Conservation (phyloP, 1,140 invertebrate species). For the Phenacoccus solenopsis region DNA sequence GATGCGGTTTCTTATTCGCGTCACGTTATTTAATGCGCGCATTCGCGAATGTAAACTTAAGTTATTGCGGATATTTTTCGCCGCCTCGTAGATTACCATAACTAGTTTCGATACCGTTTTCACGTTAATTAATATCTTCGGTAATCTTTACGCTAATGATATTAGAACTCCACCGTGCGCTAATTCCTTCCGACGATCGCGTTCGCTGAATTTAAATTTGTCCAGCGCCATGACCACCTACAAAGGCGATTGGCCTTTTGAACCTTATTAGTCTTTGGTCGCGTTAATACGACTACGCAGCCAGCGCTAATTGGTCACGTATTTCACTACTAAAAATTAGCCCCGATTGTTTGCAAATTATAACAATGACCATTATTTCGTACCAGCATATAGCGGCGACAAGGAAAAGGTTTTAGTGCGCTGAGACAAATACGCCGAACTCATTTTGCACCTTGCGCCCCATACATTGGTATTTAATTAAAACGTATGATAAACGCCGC, state of each 20-base stretch:
- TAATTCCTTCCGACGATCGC: background rate
- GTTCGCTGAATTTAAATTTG: background rate
- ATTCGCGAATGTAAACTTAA: too few species aligned
- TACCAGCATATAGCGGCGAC: background rate
- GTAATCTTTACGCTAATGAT: background rate
- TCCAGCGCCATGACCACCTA: background rate
- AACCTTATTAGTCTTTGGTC: slow-evolving; percentile 2
- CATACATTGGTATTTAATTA: too few species aligned
- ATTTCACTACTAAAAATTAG: slow-evolving; percentile 11
- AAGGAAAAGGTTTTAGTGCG: background rate
- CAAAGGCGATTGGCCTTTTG: background rate
- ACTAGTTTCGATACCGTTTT: too few species aligned
- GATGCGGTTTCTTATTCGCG: too few species aligned
- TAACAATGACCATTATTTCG: slow-evolving; percentile 8
- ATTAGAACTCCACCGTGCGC: background rate
- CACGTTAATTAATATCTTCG: background rate
- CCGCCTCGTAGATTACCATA: too few species aligned
- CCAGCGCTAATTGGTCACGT: slow-evolving; percentile 10
- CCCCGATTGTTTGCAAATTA: slow-evolving; percentile 16
- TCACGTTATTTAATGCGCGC: too few species aligned
- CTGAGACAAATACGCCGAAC: background rate
- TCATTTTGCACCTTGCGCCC: background rate
- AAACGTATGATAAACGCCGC: too few species aligned
- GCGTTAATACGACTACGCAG: background rate
- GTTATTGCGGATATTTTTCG: too few species aligned